Evolutionary conservation across 2,113 vertebrate species (phyloP).

Genomic region (Suncus etruscus): DNA sequence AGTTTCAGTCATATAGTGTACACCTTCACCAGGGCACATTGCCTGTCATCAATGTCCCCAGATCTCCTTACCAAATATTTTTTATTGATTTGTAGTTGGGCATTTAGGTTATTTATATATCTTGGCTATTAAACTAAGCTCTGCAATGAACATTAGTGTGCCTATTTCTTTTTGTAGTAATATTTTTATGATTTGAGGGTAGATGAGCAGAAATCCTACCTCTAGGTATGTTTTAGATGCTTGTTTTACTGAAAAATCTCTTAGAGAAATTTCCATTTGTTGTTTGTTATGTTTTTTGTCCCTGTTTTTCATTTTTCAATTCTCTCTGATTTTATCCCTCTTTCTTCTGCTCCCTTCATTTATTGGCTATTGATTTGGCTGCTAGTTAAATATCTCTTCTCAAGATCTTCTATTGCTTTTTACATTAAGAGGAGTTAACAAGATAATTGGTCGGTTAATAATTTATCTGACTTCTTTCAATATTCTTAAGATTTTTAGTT

Average conservation of each 20-base stretch:
- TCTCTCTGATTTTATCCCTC: not conserved
- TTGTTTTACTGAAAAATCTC: not conserved
- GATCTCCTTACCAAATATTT: no score
- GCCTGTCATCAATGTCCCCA: no score
- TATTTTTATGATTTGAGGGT: no score
- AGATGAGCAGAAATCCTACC: no score
- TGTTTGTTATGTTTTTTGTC: no score
- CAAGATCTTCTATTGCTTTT: slow-evolving; percentile 21
- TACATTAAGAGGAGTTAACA: not conserved
- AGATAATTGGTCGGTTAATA: not conserved
- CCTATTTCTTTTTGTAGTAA: no score
- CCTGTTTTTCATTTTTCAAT: not conserved
- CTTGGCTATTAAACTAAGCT: no score
- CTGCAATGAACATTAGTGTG: no score
- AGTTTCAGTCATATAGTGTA: no score
- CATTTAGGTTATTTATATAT: no score
- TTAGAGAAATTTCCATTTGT: not conserved
- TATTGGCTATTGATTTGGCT: slow-evolving; percentile 26
- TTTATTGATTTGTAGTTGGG: no score
- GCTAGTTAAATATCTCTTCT: not conserved
- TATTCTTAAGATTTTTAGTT: slow-evolving; percentile 8
- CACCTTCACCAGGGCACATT: no score
- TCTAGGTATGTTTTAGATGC: not conserved
- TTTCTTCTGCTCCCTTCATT: not conserved
- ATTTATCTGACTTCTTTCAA: slow-evolving; percentile 25